Base-by-base conservation (phyloP, 2,113 vertebrate genomes). In the Calcarius ornatus region DNA sequence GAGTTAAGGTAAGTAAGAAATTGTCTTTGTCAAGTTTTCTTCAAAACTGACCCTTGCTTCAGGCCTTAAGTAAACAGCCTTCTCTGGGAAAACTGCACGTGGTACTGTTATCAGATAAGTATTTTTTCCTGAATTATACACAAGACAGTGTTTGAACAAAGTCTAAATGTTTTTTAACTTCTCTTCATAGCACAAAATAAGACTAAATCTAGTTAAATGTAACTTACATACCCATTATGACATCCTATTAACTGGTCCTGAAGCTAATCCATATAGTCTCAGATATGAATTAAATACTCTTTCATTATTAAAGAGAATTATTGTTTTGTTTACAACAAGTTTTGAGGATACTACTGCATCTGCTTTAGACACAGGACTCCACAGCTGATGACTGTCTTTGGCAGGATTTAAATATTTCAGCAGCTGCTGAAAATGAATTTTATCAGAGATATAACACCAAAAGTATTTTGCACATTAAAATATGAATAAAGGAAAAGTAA, bases 31-130 rank as follows among this genome's bases (percentile, higher is more conserved):
- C 80, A 88, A 77, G 24, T 93, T 93, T 90, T 78, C 86, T 81
- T 92, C 83, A 71, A 11, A 93, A 92, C 1, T 66, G 76, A 86
- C 66, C 76, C 68, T 86, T 95, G 68, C 64, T 94, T 81, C 80
- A 88, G 72, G 61, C 68, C 22, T 84, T 94, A 88, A 90, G 60
- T 43, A 92, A 96, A 94, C 91, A 96, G 64, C 68, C 47, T 53
- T 76, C 65, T 37, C 60, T 86, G 94, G 92, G 95, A 97, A 64
- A 19, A 56, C 76, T 20, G 60, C 94, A 96, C 12, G 2, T 88
- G 92, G 68, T 18, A 20, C 66, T 54, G 68, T 75, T 88, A 94
- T 88, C 94, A 54, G 43, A 40, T 5, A 72, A 3, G 28, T 23
- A 35, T 37, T 16, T 70, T 77, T 71, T 47, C 43, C 78, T 70